Evolutionary conservation across 1,140 invertebrate genomes (phyloP), one percentile per base, ranked within the genome.

Genomic region (Pachypsylla venusta): DNA sequence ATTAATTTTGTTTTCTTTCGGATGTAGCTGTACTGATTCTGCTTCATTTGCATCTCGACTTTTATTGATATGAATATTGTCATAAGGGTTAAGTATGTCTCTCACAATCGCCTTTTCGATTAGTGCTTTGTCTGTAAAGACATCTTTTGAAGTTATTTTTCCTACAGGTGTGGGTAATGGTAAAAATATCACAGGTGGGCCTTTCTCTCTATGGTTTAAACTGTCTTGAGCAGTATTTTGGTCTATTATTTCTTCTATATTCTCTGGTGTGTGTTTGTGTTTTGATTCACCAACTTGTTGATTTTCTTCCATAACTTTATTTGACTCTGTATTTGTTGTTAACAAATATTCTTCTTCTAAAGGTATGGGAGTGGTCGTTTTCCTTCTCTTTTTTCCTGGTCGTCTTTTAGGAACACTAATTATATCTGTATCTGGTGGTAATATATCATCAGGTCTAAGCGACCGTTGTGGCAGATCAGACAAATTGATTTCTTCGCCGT

Each of bases 1-100:
- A 48, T 48, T 48, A 4, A 48, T 48, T 48, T 48, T 48, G 42
- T 48, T 48, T 48, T 48, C n/a, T n/a, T 48, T 48, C 7, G n/a
- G n/a, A 48, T 48, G 42, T 19, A 22, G 42, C 3, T n/a, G 16
- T 3, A 48, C 3, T 4, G 22, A 19, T 4, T 48, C 42, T 48
- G 42, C n/a, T 7, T 3, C 22, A n/a, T 48, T 48, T 3, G 5
- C 42, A 48, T 4, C 4, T n/a, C n/a, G n/a, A n/a, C n/a, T n/a
- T n/a, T n/a, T n/a, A n/a, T n/a, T n/a, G n/a, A n/a, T n/a, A n/a
- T n/a, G n/a, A n/a, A n/a, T n/a, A n/a, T n/a, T n/a, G n/a, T n/a
- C n/a, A n/a, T n/a, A n/a, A n/a, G n/a, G n/a, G n/a, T n/a, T n/a
- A n/a, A n/a, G n/a, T n/a, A n/a, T n/a, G n/a, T n/a, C n/a, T n/a